Evolutionary conservation across 2,888 invertebrate genomes (phyloP), one percentile per base, ranked within the genome.

Genomic region (Pteria penguin): DNA sequence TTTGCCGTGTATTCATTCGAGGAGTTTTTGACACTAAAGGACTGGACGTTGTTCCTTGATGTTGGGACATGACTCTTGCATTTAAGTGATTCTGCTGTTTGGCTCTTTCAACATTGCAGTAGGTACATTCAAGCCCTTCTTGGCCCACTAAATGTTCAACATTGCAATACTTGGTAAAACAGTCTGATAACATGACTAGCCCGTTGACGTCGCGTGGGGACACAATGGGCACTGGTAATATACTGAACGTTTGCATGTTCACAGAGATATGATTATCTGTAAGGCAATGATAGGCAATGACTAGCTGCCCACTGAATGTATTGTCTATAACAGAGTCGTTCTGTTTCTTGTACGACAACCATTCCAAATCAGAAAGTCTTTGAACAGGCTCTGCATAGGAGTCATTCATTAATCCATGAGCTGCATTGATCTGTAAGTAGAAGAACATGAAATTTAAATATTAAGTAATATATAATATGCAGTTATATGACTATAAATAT

Each of bases 321-420:
- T 88, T 88, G 70, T 91, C 91, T 2, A 91, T 76, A 0, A 87
- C 78, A 1, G 90, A 89, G 65, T 85, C 77, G 80, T 91, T 90
- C 8, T 80, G 78, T 72, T 88, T 84, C 76, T 91, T 91, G 86
- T 91, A 87, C n/a, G 87, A 83, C 65, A 91, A 80, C 91, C 91
- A 91, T 75, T 91, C 91, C 24, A 91, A 77, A 62, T 91, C 91
- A 0, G 90, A 88, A 68, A 91, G 80, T 26, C 90, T 82, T 80
- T 91, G 91, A 14, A 91, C 87, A n/a, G 90, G 84, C 78, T 91
- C 91, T 31, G 90, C 90, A 80, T 90, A 90, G 14, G 86, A 86
- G 60, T 87, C 85, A 55, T 85, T 88, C 57, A 90, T 86, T 68
- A 91, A 63, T 11, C 89, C 90, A 80, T 89, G 86, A 1, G 90